Percentiles rank a stretch among this genome's conserved stretches.
These are phyloP conservation scores for Drosophila trichaetosa DNA, from an alignment of 2,888 invertebrate genomes.

Conservation along the genomic window DNA sequence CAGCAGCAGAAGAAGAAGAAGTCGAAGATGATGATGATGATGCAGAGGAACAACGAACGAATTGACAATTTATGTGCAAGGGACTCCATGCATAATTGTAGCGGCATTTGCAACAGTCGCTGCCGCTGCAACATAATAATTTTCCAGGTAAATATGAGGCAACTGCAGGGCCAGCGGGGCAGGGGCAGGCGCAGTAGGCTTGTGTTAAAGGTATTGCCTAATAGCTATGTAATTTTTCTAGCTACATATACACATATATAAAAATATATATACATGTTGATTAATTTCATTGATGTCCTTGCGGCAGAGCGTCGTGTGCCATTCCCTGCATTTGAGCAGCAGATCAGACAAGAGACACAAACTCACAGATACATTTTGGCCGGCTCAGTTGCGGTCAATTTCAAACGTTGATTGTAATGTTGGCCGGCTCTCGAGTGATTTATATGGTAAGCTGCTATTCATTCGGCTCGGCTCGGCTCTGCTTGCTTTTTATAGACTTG, in stretches of 20 bases:
- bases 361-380: background rate
- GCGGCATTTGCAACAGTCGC: conserved; percentile 52
- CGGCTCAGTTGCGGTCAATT: conserved; percentile 53
- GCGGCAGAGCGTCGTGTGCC: conserved; percentile 64
- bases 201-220: conserved; percentile 31
- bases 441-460: conserved; percentile 43
- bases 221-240: conserved; percentile 77
- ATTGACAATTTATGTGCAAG: conserved; percentile 78
- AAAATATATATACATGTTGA: background rate
- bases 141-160: conserved; percentile 62
- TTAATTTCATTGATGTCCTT: conserved; percentile 74
- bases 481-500: conserved; percentile 66
- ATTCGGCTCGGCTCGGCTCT: conserved; percentile 38
- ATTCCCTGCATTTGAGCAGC: conserved; percentile 5
- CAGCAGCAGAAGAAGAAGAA: background rate
- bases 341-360: background rate
- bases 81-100: conserved; percentile 70
- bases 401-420: conserved; percentile 59
- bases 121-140: conserved; percentile 53
- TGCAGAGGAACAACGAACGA: conserved; percentile 48
- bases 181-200: background rate
- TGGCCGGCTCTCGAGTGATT: conserved; percentile 54
- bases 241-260: background rate
- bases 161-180: conserved; percentile 16
- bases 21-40: conserved; percentile 19